Evolutionary conservation across 2,888 invertebrate species (phyloP).

Genomic region (Laothoe populi): DNA sequence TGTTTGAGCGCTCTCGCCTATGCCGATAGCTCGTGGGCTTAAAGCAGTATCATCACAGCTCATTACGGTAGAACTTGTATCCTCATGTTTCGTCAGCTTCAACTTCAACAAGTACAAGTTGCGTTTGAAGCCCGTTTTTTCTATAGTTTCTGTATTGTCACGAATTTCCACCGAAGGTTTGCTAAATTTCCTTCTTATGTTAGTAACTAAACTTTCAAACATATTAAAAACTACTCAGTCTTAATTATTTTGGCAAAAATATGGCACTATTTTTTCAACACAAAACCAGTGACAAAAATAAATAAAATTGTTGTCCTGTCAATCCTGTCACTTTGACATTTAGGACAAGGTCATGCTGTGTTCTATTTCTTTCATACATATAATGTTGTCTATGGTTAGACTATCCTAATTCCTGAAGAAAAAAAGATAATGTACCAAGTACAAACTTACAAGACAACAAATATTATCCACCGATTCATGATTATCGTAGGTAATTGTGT

Average conservation of each 20-base stretch:
- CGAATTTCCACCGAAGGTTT: conserved; percentile 62
- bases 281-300: conserved; percentile 42
- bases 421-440: conserved; percentile 7
- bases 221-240: conserved; percentile 79
- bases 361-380: conserved; percentile 67
- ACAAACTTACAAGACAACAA: conserved; percentile 86
- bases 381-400: conserved; percentile 46
- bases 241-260: conserved; percentile 68
- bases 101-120: conserved; percentile 67
- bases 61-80: conserved; percentile 48
- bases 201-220: conserved; percentile 75
- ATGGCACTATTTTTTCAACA: conserved; percentile 66
- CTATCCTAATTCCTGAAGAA: conserved; percentile 13
- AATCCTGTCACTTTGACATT: conserved; percentile 75
- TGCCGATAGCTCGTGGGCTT: conserved; percentile 83
- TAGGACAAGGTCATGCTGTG: conserved; percentile 73
- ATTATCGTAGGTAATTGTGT: conserved; percentile 93
- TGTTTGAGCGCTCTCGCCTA: conserved; percentile 70
- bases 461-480: conserved; percentile 91
- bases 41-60: conserved; percentile 73
- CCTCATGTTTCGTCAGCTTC: conserved; percentile 61
- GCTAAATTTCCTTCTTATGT: conserved; percentile 73
- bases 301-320: conserved; percentile 54
- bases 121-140: conserved; percentile 65
- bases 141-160: conserved; percentile 51